These are phyloP conservation scores for Thaleichthys pacificus DNA, from an alignment of 2,797 vertebrate genomes.

Conservation along the genomic window DNA sequence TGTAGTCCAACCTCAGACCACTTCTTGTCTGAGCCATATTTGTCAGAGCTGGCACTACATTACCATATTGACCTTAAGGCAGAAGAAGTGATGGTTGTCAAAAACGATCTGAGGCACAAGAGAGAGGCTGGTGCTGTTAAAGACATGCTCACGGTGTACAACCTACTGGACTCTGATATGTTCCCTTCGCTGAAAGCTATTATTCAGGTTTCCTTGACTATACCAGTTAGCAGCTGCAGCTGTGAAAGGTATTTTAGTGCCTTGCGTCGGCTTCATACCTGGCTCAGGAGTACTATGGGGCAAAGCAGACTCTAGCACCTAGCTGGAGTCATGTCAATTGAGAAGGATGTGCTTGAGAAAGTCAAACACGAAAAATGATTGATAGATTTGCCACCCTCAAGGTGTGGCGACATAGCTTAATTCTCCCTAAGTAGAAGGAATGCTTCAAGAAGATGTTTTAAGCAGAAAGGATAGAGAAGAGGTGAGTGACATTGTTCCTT, in stretches of 20 bases:
- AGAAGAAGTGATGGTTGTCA: conserved; percentile 28
- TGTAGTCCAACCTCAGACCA: conserved; percentile 10
- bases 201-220: conserved; percentile 18
- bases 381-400: too few species aligned
- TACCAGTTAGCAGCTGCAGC: conserved; percentile 32
- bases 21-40: conserved; percentile 29
- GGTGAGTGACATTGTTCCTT: too few species aligned
- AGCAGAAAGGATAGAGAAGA: too few species aligned
- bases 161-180: conserved; percentile 21
- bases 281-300: conserved; percentile 17
- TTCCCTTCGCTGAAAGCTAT: conserved; percentile 25
- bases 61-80: conserved; percentile 22
- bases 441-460: too few species aligned
- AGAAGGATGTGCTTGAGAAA: conserved; percentile 4
- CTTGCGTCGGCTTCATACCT: conserved; percentile 13
- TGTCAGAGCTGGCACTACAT: conserved; percentile 17
- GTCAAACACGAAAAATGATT: too few species aligned
- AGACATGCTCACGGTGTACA: conserved; percentile 17
- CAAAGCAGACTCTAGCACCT: conserved; percentile 10
- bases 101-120: conserved; percentile 18
- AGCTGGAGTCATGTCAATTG: conserved; percentile 14
- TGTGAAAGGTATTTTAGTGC: conserved; percentile 28
- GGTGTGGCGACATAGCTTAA: too few species aligned
- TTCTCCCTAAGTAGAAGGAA: too few species aligned
- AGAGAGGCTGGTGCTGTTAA: conserved; percentile 11